phyloP scores from a whole-genome alignment of 2,113 vertebrate species.

The Carassius gibelio region DNA sequence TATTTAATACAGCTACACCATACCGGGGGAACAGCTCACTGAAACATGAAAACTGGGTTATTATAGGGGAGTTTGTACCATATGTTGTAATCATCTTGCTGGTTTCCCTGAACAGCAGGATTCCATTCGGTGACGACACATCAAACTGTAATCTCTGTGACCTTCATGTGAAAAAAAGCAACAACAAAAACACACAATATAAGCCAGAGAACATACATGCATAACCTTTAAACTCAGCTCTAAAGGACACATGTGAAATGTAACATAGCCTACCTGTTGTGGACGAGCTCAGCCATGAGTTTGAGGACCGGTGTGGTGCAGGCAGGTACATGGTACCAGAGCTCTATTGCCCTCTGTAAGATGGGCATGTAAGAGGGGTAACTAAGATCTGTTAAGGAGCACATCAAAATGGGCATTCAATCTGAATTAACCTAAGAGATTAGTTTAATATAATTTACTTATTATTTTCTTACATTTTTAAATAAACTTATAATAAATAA shows the following conservation, averaged over 20 bases:
- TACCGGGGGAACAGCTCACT: not conserved
- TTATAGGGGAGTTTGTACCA: conserved; percentile 72
- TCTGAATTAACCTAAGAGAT: not conserved
- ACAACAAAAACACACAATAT: conserved; percentile 10
- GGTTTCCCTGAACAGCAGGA: conserved; percentile 94
- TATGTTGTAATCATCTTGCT: conserved; percentile 99
- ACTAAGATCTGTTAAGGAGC: conserved; percentile 65
- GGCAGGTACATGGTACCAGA: conserved; percentile 98
- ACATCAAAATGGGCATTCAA: not conserved
- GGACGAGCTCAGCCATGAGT: conserved; percentile 96
- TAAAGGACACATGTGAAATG: not conserved
- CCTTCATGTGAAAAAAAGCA: conserved; percentile 64
- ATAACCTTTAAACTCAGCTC: not conserved
- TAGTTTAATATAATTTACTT: not conserved
- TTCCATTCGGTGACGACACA: conserved; percentile 95
- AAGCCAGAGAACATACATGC: not conserved
- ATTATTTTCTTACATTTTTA: too few relatives aligned
- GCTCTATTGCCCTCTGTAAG: conserved; percentile 92
- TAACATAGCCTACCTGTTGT: conserved; percentile 84
- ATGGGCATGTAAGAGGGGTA: conserved; percentile 98
- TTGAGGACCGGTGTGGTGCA: conserved; percentile 98
- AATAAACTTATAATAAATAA: too few relatives aligned
- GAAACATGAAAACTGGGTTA: not conserved
- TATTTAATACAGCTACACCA: not conserved
- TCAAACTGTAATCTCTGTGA: conserved; percentile 96